Conservation (phyloP, 2,888 invertebrate genomes). For the Onchidella celtica region DNA sequence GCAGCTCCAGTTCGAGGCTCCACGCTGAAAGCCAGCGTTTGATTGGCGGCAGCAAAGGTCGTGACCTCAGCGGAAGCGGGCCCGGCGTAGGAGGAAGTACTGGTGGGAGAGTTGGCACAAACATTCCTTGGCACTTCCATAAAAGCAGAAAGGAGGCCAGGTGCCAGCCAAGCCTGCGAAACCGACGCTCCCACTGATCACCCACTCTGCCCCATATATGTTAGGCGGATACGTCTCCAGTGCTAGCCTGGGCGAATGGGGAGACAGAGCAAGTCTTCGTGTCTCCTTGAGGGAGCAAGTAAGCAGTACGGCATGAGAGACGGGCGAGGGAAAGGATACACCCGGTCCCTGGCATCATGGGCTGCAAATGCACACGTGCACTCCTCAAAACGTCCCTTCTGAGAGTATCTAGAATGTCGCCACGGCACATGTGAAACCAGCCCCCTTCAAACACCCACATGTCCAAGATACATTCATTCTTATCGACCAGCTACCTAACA, state of each 20-base stretch:
- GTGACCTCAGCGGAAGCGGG: not conserved
- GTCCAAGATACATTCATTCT: too few relatives aligned
- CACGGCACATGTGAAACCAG: too few relatives aligned
- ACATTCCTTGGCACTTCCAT: constrained; percentile 14
- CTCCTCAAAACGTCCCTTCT: too few relatives aligned
- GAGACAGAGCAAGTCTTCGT: not conserved
- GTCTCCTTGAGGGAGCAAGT: not conserved
- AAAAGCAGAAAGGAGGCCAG: constrained; percentile 16
- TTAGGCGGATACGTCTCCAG: not conserved
- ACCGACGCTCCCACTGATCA: not conserved
- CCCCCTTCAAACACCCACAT: too few relatives aligned
- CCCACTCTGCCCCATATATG: not conserved
- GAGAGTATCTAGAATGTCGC: too few relatives aligned
- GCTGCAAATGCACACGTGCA: too few relatives aligned
- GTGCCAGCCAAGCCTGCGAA: not conserved
- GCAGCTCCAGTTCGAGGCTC: not conserved
- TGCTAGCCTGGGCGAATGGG: not conserved
- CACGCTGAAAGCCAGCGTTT: not conserved
- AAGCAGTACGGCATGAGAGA: not conserved
- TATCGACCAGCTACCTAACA: too few relatives aligned
- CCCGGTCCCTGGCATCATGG: not conserved
- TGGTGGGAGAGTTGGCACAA: not conserved
- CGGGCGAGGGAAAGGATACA: not conserved
- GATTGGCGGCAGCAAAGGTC: not conserved
- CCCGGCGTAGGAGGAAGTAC: not conserved